Conservation (phyloP, 2,888 invertebrate genomes). For the Trissolcus japonicus region DNA sequence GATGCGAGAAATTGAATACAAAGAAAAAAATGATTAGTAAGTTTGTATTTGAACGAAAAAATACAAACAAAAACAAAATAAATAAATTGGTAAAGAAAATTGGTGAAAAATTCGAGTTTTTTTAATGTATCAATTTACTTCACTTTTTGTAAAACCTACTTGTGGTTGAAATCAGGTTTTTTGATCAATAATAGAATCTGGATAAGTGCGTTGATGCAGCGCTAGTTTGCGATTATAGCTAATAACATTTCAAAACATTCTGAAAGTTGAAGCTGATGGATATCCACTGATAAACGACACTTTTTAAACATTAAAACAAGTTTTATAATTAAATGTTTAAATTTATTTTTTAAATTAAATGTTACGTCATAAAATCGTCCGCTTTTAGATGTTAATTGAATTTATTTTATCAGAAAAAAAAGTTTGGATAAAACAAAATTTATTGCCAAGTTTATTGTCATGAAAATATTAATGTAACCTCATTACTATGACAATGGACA, state of each 20-base stretch:
- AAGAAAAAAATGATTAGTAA: neutral
- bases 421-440: neutral
- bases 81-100: neutral
- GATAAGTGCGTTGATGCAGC: constrained; percentile 6
- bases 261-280: neutral
- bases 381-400: no score
- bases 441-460: constrained; percentile 1
- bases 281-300: neutral
- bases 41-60: neutral
- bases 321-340: neutral
- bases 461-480: constrained; percentile 15
- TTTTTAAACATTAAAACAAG: neutral
- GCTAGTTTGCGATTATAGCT: neutral
- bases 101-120: neutral
- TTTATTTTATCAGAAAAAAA: neutral
- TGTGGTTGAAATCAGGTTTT: constrained; percentile 1
- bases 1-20: no score
- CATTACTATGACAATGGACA: constrained; percentile 15
- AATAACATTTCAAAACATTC: neutral
- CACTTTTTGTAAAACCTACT: neutral
- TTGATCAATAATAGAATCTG: constrained; percentile 25
- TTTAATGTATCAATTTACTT: constrained; percentile 2
- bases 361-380: no score
- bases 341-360: no score
- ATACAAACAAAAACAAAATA: neutral